phyloP scores from a whole-genome alignment of 2,888 invertebrate species.

The Eueremaeus valkanovi region DNA sequence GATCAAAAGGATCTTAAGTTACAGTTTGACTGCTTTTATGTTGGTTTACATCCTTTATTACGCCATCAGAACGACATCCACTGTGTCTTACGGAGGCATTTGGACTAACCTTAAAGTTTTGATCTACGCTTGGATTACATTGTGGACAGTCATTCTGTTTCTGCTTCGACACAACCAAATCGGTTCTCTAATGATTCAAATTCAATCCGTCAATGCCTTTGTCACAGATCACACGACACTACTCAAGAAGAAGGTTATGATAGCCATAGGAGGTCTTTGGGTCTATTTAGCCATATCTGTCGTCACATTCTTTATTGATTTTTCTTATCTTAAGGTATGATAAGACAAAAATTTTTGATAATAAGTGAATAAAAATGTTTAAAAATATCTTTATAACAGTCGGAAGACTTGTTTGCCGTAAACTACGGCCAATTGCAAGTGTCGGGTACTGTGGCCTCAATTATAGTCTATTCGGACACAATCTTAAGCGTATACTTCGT shows the following conservation, averaged over 20 bases:
- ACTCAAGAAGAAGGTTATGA: neutral
- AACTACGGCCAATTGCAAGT: neutral
- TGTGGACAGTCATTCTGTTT: neutral
- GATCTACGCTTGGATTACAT: constrained; percentile 16
- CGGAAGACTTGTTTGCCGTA: neutral
- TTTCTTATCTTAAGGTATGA: neutral
- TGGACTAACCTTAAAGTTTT: constrained; percentile 24
- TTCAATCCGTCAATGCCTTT: neutral
- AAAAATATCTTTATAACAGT: neutral
- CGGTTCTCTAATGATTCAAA: constrained; percentile 1
- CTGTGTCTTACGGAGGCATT: neutral
- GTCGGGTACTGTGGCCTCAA: neutral
- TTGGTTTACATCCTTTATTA: constrained; percentile 9
- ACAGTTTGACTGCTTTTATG: neutral
- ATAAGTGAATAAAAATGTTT: neutral
- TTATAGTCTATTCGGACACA: constrained; percentile 3
- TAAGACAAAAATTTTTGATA: neutral
- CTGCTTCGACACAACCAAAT: neutral
- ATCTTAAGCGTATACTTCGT: constrained; percentile 8
- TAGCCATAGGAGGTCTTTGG: neutral
- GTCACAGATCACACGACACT: neutral
- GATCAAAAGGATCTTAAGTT: neutral
- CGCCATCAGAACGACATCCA: neutral
- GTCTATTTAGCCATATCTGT: neutral
- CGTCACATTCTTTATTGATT: neutral